Evolutionary conservation across 2,113 vertebrate species (phyloP), one percentile per base, ranked within the genome.

Genomic region (Pterocles gutturalis): DNA sequence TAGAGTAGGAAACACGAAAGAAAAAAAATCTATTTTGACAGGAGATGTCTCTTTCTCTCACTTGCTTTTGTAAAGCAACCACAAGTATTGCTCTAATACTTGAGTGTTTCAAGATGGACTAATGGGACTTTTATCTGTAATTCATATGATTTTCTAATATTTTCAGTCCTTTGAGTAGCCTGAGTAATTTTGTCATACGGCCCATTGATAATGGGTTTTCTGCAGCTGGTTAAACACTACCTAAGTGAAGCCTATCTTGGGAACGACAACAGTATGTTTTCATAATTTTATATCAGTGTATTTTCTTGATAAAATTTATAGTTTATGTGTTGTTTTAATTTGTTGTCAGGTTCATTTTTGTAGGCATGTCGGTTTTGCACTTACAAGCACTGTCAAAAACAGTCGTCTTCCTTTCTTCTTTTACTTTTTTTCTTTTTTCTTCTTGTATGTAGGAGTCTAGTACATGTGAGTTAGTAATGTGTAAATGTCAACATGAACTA

Each of bases 21-120:
- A 22, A 91, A 91, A 38, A 41, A 80, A 29, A 26, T 89, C 48
- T 96, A 6, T 93, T 93, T 87, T 96, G 90, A 85, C 75, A 96
- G 31, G 31, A 20, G 13, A 45, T 75, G 55, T 73, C 58, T 93
- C 19, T 61, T 91, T 80, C 60, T 81, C 46, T 72, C 45, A 45
- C 33, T 92, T 93, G 53, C 36, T 57, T 82, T 81, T 83, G 67
- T 92, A 58, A 88, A 94, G 58, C 60, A 90, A 36, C 20, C 36
- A 33, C 20, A 86, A 80, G 58, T 65, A 70, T 70, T 88, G 24
- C 71, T 89, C 26, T 91, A 87, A 67, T 67, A 61, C 45, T 77
- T 66, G n/a, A 26, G 29, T 95, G 51, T 38, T 94, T 92, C 86
- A 70, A 19, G 60, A 83, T 60, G 85, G 55, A 77, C 62, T 88